Conservation (phyloP, 2,797 vertebrate species). For the Hybognathus amarus region DNA sequence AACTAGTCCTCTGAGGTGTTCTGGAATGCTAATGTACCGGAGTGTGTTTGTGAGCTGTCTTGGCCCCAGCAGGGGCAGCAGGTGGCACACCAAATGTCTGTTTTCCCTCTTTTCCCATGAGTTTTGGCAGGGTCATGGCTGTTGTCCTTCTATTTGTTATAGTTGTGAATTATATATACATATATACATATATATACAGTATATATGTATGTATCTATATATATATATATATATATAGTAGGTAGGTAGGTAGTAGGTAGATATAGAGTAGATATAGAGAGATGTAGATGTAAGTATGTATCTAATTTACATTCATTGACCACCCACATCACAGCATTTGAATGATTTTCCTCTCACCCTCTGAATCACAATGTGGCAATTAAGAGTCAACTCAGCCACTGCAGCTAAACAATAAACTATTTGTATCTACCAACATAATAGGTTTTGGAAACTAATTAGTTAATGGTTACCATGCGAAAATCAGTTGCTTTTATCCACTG, state of each 20-base stretch:
- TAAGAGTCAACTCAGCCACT: background rate
- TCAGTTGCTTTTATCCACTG: background rate
- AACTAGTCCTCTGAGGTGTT: constrained; percentile 14
- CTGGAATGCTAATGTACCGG: constrained; percentile 41
- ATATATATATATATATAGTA: too few relatives aligned
- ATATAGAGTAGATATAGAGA: too few relatives aligned
- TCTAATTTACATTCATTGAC: constrained; percentile 1
- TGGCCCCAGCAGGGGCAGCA: constrained; percentile 40
- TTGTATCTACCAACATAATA: background rate
- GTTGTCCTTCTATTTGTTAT: constrained; percentile 12
- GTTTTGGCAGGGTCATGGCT: constrained; percentile 31
- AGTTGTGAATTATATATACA: constrained; percentile 3
- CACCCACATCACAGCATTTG: background rate
- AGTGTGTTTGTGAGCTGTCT: constrained; percentile 25
- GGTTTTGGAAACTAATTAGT: background rate
- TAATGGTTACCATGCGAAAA: background rate
- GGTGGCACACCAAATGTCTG: constrained; percentile 41
- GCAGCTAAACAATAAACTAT: background rate
- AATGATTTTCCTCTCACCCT: background rate
- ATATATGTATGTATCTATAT: too few relatives aligned
- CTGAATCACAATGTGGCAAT: background rate
- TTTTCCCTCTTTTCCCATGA: constrained; percentile 30
- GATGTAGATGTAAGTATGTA: too few relatives aligned
- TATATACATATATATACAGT: too few relatives aligned
- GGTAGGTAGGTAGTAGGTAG: too few relatives aligned